Percentiles rank a stretch among this genome's conserved stretches.
phyloP scores from a whole-genome alignment of 1,140 invertebrate species.

The Drosophila nasuta region DNA sequence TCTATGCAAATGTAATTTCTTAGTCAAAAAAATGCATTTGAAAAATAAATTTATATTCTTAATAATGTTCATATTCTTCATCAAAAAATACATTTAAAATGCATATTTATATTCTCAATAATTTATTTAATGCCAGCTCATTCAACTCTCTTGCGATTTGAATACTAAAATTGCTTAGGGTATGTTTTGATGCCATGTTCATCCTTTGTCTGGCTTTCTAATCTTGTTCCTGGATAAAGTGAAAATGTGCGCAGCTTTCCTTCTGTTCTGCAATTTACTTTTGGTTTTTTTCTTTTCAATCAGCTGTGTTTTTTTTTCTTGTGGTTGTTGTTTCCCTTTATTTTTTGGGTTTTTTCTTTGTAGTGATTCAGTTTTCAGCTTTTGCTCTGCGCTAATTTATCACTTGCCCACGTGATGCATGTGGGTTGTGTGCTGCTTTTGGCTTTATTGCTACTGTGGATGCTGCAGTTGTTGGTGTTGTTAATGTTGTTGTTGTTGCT shows the following conservation, averaged over 20 bases:
- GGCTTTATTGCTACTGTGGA: conserved; percentile 46
- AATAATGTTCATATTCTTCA: too few species aligned
- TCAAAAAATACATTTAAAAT: too few species aligned
- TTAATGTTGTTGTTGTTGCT: conserved; percentile 48
- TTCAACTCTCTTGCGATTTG: not conserved
- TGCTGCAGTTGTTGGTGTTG: conserved; percentile 56
- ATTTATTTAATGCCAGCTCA: not conserved
- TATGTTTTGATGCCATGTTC: conserved; percentile 6
- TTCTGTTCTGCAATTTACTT: conserved; percentile 40
- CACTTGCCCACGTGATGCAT: conserved; percentile 56
- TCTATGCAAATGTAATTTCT: too few species aligned
- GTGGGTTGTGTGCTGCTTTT: conserved; percentile 29
- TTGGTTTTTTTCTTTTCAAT: conserved; percentile 20
- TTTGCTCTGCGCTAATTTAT: conserved; percentile 48
- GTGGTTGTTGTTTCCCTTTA: conserved; percentile 22
- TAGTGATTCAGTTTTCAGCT: conserved; percentile 12
- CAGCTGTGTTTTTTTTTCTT: not conserved
- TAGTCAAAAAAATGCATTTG: too few species aligned
- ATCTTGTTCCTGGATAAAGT: conserved; percentile 49
- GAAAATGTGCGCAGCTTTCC: conserved; percentile 47
- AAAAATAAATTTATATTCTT: too few species aligned
- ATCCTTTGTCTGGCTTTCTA: conserved; percentile 32
- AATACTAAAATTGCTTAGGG: conserved; percentile 9
- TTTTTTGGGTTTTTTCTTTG: conserved; percentile 15
- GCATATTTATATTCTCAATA: too few species aligned